phyloP scores from a whole-genome alignment of 2,113 vertebrate genomes.

The Phodopus roborovskii region DNA sequence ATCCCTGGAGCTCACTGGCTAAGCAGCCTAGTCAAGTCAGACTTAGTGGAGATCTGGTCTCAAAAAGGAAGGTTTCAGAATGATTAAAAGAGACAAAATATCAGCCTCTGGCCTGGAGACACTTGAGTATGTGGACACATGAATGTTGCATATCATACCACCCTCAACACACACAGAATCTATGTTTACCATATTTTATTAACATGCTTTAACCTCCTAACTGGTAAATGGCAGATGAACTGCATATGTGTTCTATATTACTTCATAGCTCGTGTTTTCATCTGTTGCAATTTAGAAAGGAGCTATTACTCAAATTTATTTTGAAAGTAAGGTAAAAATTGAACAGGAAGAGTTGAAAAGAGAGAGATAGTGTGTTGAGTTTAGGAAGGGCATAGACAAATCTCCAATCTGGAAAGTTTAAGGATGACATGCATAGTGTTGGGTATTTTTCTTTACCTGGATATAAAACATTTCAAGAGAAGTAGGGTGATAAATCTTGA shows the following conservation, averaged over 20 bases:
- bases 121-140: too few species aligned
- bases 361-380: not conserved
- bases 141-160: not conserved
- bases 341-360: not conserved
- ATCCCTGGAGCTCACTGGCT: not conserved
- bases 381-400: not conserved
- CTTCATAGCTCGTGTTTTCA: not conserved
- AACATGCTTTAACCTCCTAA: not conserved
- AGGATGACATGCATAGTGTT: not conserved
- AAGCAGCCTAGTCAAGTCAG: not conserved
- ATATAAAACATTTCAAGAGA: not conserved
- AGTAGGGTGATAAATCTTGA: not conserved
- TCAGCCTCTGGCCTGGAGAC: too few species aligned
- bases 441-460: not conserved
- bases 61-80: not conserved
- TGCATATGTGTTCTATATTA: not conserved
- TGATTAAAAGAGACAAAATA: not conserved
- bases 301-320: not conserved
- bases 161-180: too few species aligned
- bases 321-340: constrained; percentile 2
- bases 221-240: not conserved
- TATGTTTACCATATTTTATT: not conserved
- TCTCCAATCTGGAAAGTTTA: not conserved
- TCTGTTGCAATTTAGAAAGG: not conserved
- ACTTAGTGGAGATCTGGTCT: not conserved